Evolutionary conservation across 2,888 invertebrate species (phyloP).

Genomic region (Apotomis turbidana): DNA sequence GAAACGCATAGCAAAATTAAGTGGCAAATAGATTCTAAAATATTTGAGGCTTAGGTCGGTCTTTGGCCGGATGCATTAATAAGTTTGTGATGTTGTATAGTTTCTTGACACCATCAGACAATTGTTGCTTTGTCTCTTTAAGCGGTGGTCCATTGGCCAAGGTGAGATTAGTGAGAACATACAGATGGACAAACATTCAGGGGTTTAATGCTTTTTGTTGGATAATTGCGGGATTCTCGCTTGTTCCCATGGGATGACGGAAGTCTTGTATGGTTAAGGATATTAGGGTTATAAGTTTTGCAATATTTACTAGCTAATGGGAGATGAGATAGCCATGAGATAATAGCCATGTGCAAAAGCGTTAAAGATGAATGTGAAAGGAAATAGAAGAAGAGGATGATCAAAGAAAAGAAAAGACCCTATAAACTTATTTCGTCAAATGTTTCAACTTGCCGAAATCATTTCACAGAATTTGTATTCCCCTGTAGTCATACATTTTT

Average conservation of each 20-base stretch:
- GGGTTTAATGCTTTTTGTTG: conserved; percentile 41
- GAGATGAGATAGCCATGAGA: too few relatives aligned
- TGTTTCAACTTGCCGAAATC: too few relatives aligned
- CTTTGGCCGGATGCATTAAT: not conserved
- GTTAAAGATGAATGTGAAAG: too few relatives aligned
- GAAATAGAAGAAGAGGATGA: too few relatives aligned
- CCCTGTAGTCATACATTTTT: too few relatives aligned
- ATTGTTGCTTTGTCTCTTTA: conserved; percentile 69
- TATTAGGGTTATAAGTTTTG: not conserved
- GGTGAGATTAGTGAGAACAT: conserved; percentile 67
- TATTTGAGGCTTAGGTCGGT: conserved; percentile 1
- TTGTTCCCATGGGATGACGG: conserved; percentile 36
- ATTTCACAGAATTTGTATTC: too few relatives aligned
- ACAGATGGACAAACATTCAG: conserved; percentile 46
- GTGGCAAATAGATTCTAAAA: not conserved
- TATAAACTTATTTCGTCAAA: too few relatives aligned
- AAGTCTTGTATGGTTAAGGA: conserved; percentile 20
- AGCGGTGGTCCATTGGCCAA: conserved; percentile 62
- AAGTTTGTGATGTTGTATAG: conserved; percentile 49
- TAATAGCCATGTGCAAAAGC: too few relatives aligned
- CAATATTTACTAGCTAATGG: not conserved
- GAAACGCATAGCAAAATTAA: not conserved
- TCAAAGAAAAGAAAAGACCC: too few relatives aligned
- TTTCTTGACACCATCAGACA: conserved; percentile 74
- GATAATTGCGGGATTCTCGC: conserved; percentile 28